Percentiles rank a stretch among this genome's conserved stretches.
Evolutionary conservation across 2,888 invertebrate species (phyloP).

Genomic region (Drosophila cracens): DNA sequence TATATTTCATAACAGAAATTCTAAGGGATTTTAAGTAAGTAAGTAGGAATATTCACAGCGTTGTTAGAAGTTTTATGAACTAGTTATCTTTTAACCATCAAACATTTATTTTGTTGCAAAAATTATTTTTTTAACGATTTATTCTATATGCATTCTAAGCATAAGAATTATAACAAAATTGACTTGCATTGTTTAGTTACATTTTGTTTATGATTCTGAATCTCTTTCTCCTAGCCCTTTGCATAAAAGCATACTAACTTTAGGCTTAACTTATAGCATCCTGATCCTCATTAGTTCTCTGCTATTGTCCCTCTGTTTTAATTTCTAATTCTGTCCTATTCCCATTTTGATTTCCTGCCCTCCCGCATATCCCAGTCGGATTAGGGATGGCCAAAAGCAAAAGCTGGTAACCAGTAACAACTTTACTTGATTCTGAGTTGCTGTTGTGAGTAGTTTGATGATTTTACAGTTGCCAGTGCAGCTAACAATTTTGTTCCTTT

Average conservation of each 20-base stretch:
- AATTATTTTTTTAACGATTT: neutral
- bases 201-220: neutral
- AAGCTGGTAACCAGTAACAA: conserved; percentile 46
- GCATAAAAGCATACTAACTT: neutral
- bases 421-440: conserved; percentile 26
- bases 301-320: conserved; percentile 9
- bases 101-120: neutral
- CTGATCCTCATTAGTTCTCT: neutral
- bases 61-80: neutral
- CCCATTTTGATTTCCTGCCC: conserved; percentile 27
- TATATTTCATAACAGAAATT: neutral
- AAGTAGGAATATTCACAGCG: neutral
- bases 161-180: neutral
- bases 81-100: neutral
- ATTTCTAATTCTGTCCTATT: conserved; percentile 30
- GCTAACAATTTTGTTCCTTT: conserved; percentile 34
- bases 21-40: neutral
- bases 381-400: conserved; percentile 55
- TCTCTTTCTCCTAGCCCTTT: neutral
- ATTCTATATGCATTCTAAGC: neutral
- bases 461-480: conserved; percentile 50
- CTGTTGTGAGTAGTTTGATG: conserved; percentile 40
- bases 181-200: neutral
- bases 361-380: conserved; percentile 26
- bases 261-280: neutral